Conservation (phyloP, 2,797 vertebrate genomes). For the Eutrigla gurnardus region DNA sequence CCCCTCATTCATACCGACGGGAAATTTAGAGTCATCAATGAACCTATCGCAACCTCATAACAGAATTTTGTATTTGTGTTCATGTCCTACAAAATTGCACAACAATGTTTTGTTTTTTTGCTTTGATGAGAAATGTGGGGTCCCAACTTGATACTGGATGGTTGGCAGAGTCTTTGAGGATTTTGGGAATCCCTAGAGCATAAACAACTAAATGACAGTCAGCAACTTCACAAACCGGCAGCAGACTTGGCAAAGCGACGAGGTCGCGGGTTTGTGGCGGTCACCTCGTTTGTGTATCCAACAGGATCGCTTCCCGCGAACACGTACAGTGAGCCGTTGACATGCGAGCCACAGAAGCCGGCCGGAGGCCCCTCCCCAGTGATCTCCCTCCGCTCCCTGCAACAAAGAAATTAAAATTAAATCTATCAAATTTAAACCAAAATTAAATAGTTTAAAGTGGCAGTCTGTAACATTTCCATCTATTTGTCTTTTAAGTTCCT, state of each 20-base stretch:
- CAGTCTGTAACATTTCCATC: too few relatives aligned
- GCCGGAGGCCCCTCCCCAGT: slow-evolving; percentile 89
- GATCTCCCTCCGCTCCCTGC: slow-evolving; percentile 89
- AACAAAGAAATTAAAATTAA: background rate
- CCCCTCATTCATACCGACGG: too few relatives aligned
- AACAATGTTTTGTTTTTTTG: background rate
- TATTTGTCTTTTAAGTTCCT: too few relatives aligned
- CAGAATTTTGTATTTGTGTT: too few relatives aligned
- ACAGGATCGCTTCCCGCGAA: slow-evolving; percentile 91
- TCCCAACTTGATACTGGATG: background rate
- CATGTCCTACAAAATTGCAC: too few relatives aligned
- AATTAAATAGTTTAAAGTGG: too few relatives aligned
- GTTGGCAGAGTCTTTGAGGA: background rate
- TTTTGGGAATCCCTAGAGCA: background rate
- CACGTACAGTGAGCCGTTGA: slow-evolving; percentile 88
- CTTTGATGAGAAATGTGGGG: background rate
- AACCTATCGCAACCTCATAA: too few relatives aligned
- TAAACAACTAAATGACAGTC: background rate
- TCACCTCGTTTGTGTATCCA: slow-evolving; percentile 91
- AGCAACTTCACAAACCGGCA: background rate
- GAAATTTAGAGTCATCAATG: too few relatives aligned
- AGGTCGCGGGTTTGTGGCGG: background rate
- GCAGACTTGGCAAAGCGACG: background rate
- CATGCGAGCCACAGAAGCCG: slow-evolving; percentile 88
- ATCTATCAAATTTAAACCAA: too few relatives aligned